Percentiles rank a stretch among this genome's conserved stretches.
Evolutionary conservation across 2,113 vertebrate species (phyloP).

Genomic region (Formicarius rufipectus): DNA sequence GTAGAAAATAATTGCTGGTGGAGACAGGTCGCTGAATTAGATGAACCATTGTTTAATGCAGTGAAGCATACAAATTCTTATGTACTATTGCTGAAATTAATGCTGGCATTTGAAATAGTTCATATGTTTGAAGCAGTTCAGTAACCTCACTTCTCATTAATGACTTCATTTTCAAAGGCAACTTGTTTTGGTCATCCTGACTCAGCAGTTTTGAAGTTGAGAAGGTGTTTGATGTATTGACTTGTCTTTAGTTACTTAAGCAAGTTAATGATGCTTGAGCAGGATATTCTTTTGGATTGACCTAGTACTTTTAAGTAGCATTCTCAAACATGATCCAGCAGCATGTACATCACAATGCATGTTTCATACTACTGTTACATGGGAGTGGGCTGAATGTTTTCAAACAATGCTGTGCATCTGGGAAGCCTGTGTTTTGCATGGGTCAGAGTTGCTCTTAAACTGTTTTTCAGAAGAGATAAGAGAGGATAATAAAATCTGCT

Average conservation of each 20-base stretch:
- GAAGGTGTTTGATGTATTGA: not conserved
- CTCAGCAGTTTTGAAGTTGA: not conserved
- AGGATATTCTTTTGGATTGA: not conserved
- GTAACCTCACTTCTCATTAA: not conserved
- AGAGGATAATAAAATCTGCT: not conserved
- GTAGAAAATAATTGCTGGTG: not conserved
- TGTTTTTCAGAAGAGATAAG: not conserved
- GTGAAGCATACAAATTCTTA: not conserved
- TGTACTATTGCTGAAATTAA: not conserved
- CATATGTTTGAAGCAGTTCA: not conserved
- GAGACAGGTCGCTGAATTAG: not conserved
- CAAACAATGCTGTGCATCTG: not conserved
- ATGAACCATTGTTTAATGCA: not conserved
- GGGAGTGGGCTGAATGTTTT: slow-evolving; percentile 1
- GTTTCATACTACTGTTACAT: not conserved
- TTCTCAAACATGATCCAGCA: not conserved
- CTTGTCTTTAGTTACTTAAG: not conserved
- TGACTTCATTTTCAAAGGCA: not conserved
- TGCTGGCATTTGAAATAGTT: not conserved
- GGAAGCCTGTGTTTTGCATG: not conserved
- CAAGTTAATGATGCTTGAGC: not conserved
- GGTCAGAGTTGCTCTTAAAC: slow-evolving; percentile 23
- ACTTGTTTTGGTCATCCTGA: not conserved
- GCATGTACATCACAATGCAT: not conserved
- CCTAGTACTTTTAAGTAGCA: not conserved